Evolutionary conservation across 2,797 vertebrate genomes (phyloP), one percentile per base, ranked within the genome.

Genomic region (Pampus argenteus): DNA sequence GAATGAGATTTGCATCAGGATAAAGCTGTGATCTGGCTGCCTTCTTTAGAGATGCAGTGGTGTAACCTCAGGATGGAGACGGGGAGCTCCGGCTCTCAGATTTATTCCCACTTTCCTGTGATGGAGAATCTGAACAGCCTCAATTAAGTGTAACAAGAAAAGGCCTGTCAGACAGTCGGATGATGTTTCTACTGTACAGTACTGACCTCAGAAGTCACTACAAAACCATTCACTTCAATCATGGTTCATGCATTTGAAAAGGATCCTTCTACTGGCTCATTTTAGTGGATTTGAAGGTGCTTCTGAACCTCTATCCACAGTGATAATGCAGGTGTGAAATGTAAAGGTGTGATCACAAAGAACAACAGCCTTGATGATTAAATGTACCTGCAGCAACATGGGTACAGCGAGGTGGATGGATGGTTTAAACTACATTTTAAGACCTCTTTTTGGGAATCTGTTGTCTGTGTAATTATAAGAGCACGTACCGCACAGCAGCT

Each of bases 401-500:
- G 2, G 3, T 5, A 1, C 14, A 54, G 26, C 25, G 36, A 26
- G 6, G 13, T 23, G n/a, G n/a, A n/a, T n/a, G n/a, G n/a, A n/a
- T n/a, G n/a, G n/a, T n/a, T n/a, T n/a, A n/a, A n/a, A n/a, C n/a
- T n/a, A n/a, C n/a, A n/a, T n/a, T 36, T 2, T 13, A 1, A 1
- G 25, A 6, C 20, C 29, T 49, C 17, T 51, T 20, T 42, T 5
- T 26, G 8, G n/a, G n/a, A 23, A 42, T 34, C 6, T 13, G 3
- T 48, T 11, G 34, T 34, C 3, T 34, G 31, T 10, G 31, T 36
- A 1, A 26, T 17, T 4, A 6, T 5, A 9, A 23, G 26, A 25
- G 28, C 10, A n/a, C 89, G 88, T 95, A 98, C 97, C 97, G 95
- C 97, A 97, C 92, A 97, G 93, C 83, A 98, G 96, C 95, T 98